Percentiles rank a stretch among this genome's conserved stretches.
phyloP scores from a whole-genome alignment of 2,797 vertebrate species.

The Discoglossus pictus region DNA sequence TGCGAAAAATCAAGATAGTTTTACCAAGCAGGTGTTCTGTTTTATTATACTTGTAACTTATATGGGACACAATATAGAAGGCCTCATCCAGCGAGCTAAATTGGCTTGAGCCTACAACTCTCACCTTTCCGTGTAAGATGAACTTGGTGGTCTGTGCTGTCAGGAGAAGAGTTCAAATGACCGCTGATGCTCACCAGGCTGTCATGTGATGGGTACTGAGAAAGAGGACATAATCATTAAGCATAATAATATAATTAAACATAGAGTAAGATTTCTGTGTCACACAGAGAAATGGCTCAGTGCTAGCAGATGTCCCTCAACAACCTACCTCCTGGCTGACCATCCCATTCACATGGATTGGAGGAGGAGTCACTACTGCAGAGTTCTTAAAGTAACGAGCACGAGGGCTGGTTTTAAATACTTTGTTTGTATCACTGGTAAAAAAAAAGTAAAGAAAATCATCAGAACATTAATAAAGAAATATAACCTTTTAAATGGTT shows the following conservation, averaged over 20 bases:
- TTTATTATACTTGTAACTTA: too few species aligned
- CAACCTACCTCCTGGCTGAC: constrained; percentile 78
- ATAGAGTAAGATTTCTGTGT: too few species aligned
- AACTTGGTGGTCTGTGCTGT: constrained; percentile 79
- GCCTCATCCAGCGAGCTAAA: too few species aligned
- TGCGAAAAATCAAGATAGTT: too few species aligned
- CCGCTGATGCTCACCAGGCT: constrained; percentile 72
- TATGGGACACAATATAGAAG: too few species aligned
- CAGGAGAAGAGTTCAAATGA: constrained; percentile 77
- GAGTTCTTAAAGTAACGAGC: constrained; percentile 73
- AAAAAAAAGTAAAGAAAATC: background rate
- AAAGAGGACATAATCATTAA: background rate
- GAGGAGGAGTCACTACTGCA: constrained; percentile 78
- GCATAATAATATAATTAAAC: background rate
- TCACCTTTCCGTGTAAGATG: constrained; percentile 73
- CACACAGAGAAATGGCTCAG: too few species aligned
- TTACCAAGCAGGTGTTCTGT: too few species aligned
- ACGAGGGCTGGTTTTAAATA: constrained; percentile 77
- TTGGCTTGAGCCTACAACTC: too few species aligned
- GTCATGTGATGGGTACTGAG: constrained; percentile 69
- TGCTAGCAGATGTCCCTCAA: too few species aligned
- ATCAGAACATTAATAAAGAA: background rate
- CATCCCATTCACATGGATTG: constrained; percentile 74
- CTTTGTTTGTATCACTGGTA: constrained; percentile 65
- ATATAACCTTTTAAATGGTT: too few species aligned